phyloP scores from a whole-genome alignment of 2,113 vertebrate genomes.

The Parotia lawesii region DNA sequence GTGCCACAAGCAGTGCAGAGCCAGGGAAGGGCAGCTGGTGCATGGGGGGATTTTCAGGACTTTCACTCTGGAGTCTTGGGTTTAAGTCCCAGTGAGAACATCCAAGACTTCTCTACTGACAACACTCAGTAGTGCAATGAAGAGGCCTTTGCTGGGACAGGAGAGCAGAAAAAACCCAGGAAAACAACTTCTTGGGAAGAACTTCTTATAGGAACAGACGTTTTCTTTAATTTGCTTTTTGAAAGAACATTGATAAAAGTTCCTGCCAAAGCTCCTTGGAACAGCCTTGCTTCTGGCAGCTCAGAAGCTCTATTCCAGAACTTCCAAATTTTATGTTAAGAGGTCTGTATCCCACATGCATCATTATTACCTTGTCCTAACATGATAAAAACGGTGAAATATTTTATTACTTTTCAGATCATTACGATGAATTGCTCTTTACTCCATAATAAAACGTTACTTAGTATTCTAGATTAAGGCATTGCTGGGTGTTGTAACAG shows the following conservation, averaged over 20 bases:
- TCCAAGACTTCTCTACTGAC: background rate
- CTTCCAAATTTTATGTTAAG: background rate
- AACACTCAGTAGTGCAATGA: background rate
- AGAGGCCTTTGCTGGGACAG: background rate
- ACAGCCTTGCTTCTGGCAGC: background rate
- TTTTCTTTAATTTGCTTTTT: background rate
- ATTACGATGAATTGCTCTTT: background rate
- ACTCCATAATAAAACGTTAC: background rate
- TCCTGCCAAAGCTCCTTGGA: background rate
- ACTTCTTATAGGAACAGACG: background rate
- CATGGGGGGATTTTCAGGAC: background rate
- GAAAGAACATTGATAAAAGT: background rate
- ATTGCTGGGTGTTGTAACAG: background rate
- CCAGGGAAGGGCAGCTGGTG: background rate
- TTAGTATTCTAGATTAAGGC: background rate
- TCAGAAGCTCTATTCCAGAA: background rate
- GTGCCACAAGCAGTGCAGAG: background rate
- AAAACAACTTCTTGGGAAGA: background rate
- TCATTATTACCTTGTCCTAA: background rate
- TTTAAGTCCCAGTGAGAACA: background rate
- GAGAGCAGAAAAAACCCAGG: background rate
- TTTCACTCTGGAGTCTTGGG: background rate
- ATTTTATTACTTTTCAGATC: background rate
- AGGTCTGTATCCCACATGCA: background rate
- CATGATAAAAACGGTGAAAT: background rate